Evolutionary conservation across 2,888 invertebrate species (phyloP).

Genomic region (Mystacides longicornis): DNA sequence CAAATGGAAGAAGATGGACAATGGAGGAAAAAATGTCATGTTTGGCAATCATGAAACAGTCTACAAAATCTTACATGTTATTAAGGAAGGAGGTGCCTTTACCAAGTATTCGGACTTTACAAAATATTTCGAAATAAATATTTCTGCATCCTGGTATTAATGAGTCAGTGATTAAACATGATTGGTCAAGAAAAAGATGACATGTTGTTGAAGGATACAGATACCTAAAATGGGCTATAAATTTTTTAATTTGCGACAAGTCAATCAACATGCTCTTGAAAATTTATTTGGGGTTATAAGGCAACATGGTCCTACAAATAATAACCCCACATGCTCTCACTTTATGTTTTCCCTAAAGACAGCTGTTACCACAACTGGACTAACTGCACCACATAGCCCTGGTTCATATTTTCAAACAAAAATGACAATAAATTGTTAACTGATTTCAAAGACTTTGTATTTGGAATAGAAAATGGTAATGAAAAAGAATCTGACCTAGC

Average conservation of each 20-base stretch:
- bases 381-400: not conserved
- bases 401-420: too few relatives aligned
- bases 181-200: too few relatives aligned
- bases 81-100: not conserved
- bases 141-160: not conserved
- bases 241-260: not conserved
- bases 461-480: too few relatives aligned
- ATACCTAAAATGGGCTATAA: constrained; percentile 2
- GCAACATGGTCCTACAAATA: constrained; percentile 1
- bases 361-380: not conserved
- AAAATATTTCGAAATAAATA: not conserved
- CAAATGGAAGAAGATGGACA: not conserved
- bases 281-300: not conserved
- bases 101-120: not conserved
- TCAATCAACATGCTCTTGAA: not conserved
- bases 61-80: not conserved
- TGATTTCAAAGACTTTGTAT: too few relatives aligned
- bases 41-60: not conserved
- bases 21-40: not conserved
- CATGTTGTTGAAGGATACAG: too few relatives aligned
- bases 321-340: not conserved
- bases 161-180: not conserved
- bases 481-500: too few relatives aligned
- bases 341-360: not conserved
- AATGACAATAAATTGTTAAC: too few relatives aligned